Evolutionary conservation across 2,113 vertebrate genomes (phyloP), one percentile per base, ranked within the genome.

Genomic region (Rhynchopsitta pachyrhyncha): DNA sequence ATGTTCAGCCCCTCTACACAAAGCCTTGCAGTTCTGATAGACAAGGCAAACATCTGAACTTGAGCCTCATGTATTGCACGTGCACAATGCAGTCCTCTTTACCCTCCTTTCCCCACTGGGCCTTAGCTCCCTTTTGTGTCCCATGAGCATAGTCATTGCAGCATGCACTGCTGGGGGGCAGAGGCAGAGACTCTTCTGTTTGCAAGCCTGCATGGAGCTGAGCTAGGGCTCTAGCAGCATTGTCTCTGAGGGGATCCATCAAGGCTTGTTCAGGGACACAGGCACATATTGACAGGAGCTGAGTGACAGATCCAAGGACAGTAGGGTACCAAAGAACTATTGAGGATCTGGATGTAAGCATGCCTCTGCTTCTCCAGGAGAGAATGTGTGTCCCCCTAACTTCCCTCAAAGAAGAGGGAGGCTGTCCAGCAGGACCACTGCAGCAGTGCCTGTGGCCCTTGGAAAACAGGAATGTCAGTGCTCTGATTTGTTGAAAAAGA

Each of bases 331-430:
- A 39, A 70, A 79, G 24, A 44, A 47, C 50, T 42, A 10, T 2
- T 27, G 78, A 83, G 46, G 41, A 55, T 50, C 41, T 71, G 41
- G 37, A 19, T 62, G 18, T 67, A 47, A 75, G 55, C 50, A 7
- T 1, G 0, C 17, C 25, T 50, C 49, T 64, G 66, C 19, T 50
- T 57, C 42, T 68, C 6, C 3, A 7, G 18, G 39, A 82, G n/a
- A 59, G 50, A 49, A 19, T 0, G 0, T 14, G 28, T 66, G 39
- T 17, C n/a, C 20, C 37, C 14, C 24, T 14, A 3, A 4, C 19
- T 49, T 70, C 19, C 44, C 35, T 78, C 3, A 4, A 69, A 75
- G 44, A 35, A 70, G 37, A 49, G 27, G 20, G 17, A 63, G 3
- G 16, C 6, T 86, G 19, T 73, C 17, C 31, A 86, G 44, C 1